Percentiles rank a stretch among this genome's conserved stretches.
phyloP scores from a whole-genome alignment of 2,797 vertebrate genomes.

The Sebastes diploproa region DNA sequence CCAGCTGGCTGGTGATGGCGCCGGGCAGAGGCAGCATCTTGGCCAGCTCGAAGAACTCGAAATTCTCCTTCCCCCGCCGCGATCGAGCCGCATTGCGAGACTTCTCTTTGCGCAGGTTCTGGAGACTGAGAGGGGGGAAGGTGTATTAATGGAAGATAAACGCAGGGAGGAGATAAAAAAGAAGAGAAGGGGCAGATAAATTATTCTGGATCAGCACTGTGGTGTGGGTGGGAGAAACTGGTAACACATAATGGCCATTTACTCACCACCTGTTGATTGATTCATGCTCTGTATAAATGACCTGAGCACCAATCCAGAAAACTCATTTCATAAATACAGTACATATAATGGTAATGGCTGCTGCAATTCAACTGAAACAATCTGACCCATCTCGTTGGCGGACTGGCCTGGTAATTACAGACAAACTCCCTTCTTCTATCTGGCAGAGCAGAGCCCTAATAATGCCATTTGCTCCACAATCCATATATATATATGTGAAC shows the following conservation, averaged over 20 bases:
- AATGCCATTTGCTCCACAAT: slow-evolving; percentile 78
- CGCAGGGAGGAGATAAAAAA: neutral
- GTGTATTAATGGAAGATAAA: neutral
- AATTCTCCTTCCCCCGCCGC: slow-evolving; percentile 91
- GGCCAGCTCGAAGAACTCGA: slow-evolving; percentile 93
- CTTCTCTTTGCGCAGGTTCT: slow-evolving; percentile 92
- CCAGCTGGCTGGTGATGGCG: slow-evolving; percentile 92
- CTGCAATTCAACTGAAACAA: slow-evolving; percentile 73
- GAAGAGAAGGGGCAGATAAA: neutral
- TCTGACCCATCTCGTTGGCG: slow-evolving; percentile 56
- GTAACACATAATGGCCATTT: slow-evolving; percentile 36
- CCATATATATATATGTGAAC: slow-evolving; percentile 55
- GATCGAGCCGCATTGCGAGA: slow-evolving; percentile 93
- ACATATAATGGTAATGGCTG: slow-evolving; percentile 49
- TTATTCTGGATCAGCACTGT: slow-evolving; percentile 6
- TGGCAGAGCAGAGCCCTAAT: slow-evolving; percentile 65
- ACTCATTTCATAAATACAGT: slow-evolving; percentile 65
- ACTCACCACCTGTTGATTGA: slow-evolving; percentile 67
- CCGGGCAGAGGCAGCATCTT: slow-evolving; percentile 91
- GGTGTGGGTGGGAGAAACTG: neutral
- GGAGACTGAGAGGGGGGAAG: slow-evolving; percentile 77
- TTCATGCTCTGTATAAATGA: slow-evolving; percentile 48
- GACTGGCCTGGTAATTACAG: slow-evolving; percentile 75
- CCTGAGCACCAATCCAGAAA: slow-evolving; percentile 56
- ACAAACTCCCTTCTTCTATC: slow-evolving; percentile 70